Conservation (phyloP, 1,140 invertebrate genomes). For the Drosophila teissieri region DNA sequence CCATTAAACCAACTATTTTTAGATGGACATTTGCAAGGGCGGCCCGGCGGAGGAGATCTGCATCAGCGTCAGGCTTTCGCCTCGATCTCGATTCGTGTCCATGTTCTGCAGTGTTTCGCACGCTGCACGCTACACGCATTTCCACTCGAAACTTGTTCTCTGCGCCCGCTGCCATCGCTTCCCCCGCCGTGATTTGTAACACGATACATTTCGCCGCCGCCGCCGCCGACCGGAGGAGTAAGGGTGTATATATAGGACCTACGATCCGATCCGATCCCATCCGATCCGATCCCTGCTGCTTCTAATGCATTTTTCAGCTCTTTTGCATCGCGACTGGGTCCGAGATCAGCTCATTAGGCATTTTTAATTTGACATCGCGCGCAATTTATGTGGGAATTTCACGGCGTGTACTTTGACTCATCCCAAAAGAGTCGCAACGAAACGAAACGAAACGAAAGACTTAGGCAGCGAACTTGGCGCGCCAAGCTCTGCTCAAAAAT, state of each 20-base stretch:
- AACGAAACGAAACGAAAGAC: slow-evolving; percentile 56
- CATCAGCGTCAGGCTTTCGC: slow-evolving; percentile 47
- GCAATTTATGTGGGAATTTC: slow-evolving; percentile 84
- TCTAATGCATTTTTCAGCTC: slow-evolving; percentile 82
- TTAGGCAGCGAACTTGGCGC: slow-evolving; percentile 58
- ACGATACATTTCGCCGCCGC: slow-evolving; percentile 78
- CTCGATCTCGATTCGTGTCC: slow-evolving; percentile 66
- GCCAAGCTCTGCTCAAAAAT: slow-evolving; percentile 56
- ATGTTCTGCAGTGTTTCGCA: slow-evolving; percentile 78
- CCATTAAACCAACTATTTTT: slow-evolving; percentile 68
- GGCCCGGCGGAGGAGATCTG: slow-evolving; percentile 46
- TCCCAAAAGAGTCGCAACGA: slow-evolving; percentile 45
- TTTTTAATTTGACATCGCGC: slow-evolving; percentile 82
- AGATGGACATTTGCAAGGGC: slow-evolving; percentile 65
- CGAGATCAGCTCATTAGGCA: slow-evolving; percentile 80
- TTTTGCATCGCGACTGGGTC: slow-evolving; percentile 60
- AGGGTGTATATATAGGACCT: slow-evolving; percentile 11
- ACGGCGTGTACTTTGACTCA: slow-evolving; percentile 74
- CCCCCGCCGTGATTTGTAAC: slow-evolving; percentile 76
- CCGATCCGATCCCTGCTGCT: slow-evolving; percentile 35
- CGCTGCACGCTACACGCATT: slow-evolving; percentile 83
- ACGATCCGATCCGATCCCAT: slow-evolving; percentile 26
- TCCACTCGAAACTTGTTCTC: slow-evolving; percentile 73
- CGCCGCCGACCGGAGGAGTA: slow-evolving; percentile 50
- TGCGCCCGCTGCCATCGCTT: slow-evolving; percentile 10